A percentile compares a stretch with the other conserved stretches of the same genome.
phyloP scores from a whole-genome alignment of 2,888 invertebrate genomes.

The Rhingia campestris region DNA sequence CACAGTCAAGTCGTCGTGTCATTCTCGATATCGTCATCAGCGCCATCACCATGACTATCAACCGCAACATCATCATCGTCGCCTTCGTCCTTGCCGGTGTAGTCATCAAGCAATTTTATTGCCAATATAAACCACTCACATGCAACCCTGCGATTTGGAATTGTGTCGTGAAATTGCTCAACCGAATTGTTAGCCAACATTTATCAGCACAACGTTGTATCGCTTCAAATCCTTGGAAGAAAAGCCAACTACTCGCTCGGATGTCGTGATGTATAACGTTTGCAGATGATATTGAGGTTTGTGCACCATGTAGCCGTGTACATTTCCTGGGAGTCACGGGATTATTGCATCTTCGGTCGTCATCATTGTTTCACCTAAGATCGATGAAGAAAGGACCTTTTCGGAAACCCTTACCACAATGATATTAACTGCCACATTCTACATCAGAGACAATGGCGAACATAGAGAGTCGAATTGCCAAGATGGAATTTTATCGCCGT shows the following conservation, averaged over 20 bases:
- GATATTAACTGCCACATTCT: slow-evolving; percentile 1
- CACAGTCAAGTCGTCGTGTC: neutral
- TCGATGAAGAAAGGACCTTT: slow-evolving; percentile 6
- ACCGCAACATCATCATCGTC: neutral
- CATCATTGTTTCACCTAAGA: neutral
- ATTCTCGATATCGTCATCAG: slow-evolving; percentile 21
- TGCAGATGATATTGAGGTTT: neutral
- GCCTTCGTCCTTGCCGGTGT: slow-evolving; percentile 26
- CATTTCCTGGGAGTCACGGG: neutral
- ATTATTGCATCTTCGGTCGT: neutral
- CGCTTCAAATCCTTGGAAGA: neutral
- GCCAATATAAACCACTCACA: slow-evolving; percentile 42
- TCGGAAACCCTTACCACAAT: neutral
- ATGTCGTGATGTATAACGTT: neutral
- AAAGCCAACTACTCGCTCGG: neutral
- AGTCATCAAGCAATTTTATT: slow-evolving; percentile 58
- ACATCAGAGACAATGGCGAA: slow-evolving; percentile 3
- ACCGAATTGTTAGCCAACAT: slow-evolving; percentile 18
- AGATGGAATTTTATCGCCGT: slow-evolving; percentile 5
- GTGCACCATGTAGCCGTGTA: neutral
- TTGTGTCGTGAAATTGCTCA: slow-evolving; percentile 1
- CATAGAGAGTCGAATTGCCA: neutral
- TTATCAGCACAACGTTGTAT: neutral
- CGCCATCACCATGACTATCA: neutral
- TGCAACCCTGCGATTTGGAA: slow-evolving; percentile 2